Evolutionary conservation across 1,140 invertebrate species (phyloP).

Genomic region (Ceratina japonica): DNA sequence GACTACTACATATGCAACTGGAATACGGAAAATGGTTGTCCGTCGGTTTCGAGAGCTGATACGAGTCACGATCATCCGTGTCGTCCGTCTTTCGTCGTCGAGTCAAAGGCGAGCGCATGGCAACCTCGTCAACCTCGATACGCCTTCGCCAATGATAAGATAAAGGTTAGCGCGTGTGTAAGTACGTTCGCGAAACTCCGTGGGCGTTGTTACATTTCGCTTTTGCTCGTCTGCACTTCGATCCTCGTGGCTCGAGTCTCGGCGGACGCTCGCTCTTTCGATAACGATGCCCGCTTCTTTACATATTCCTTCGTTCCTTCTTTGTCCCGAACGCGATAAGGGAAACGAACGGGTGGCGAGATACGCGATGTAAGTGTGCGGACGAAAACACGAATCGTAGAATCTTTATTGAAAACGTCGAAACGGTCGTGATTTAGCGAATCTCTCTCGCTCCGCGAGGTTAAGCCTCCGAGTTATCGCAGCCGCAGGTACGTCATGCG

Average conservation of each 20-base stretch:
- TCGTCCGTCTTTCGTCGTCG: conserved; percentile 32
- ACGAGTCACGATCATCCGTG: conserved; percentile 10
- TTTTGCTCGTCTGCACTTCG: conserved; percentile 22
- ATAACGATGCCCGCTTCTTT: conserved; percentile 40
- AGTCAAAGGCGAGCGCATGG: conserved; percentile 52
- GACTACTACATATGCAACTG: not conserved
- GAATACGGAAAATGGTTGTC: conserved; percentile 15
- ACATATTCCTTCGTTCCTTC: not conserved
- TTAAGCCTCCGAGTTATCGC: conserved; percentile 24
- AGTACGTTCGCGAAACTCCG: conserved; percentile 26
- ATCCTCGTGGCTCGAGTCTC: not conserved
- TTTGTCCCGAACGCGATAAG: conserved; percentile 6
- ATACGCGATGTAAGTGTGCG: too few relatives aligned
- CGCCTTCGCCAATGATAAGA: conserved; percentile 70
- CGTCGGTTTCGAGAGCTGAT: not conserved
- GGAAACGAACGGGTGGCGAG: too few relatives aligned
- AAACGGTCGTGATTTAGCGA: conserved; percentile 45
- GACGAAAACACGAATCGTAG: too few relatives aligned
- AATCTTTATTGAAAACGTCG: not conserved
- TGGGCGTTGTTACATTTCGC: conserved; percentile 46
- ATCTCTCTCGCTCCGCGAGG: conserved; percentile 44
- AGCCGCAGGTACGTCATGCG: conserved; percentile 46
- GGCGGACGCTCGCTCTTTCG: not conserved
- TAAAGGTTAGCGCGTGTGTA: conserved; percentile 70
- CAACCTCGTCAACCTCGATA: conserved; percentile 64